Conservation (phyloP, 2,888 invertebrate species). For the Drosophila mayaguana region DNA sequence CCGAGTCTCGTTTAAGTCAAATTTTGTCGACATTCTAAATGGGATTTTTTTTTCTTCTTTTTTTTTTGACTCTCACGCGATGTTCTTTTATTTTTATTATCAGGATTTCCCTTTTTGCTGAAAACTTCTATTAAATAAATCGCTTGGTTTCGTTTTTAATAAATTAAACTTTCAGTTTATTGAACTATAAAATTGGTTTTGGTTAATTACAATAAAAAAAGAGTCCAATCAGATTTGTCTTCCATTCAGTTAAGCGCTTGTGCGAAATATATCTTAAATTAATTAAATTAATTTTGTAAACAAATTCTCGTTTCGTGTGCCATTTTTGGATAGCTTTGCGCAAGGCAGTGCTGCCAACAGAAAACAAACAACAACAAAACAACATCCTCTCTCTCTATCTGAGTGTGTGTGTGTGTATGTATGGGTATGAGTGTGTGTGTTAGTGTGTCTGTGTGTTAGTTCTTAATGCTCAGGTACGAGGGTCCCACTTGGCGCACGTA, state of each 20-base stretch:
- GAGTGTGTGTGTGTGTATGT: background rate
- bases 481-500: slow-evolving; percentile 91
- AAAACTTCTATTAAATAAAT: background rate
- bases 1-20: slow-evolving; percentile 33
- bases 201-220: slow-evolving; percentile 74
- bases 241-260: slow-evolving; percentile 35
- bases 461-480: slow-evolving; percentile 85
- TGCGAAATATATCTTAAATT: slow-evolving; percentile 50
- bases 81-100: background rate
- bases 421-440: background rate
- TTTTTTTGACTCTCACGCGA: slow-evolving; percentile 5
- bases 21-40: slow-evolving; percentile 67
- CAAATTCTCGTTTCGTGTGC: slow-evolving; percentile 44
- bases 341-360: slow-evolving; percentile 56
- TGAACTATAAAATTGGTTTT: slow-evolving; percentile 68
- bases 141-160: slow-evolving; percentile 57
- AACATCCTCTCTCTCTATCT: slow-evolving; percentile 25
- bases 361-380: slow-evolving; percentile 43
- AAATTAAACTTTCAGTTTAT: slow-evolving; percentile 77
- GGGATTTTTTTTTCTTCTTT: slow-evolving; percentile 23
- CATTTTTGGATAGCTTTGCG: slow-evolving; percentile 36
- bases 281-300: slow-evolving; percentile 46
- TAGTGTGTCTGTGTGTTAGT: slow-evolving; percentile 59
- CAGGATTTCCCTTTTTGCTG: slow-evolving; percentile 14
- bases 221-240: slow-evolving; percentile 61